Conservation (phyloP, 1,140 invertebrate genomes). For the Condylostylus longicornis region DNA sequence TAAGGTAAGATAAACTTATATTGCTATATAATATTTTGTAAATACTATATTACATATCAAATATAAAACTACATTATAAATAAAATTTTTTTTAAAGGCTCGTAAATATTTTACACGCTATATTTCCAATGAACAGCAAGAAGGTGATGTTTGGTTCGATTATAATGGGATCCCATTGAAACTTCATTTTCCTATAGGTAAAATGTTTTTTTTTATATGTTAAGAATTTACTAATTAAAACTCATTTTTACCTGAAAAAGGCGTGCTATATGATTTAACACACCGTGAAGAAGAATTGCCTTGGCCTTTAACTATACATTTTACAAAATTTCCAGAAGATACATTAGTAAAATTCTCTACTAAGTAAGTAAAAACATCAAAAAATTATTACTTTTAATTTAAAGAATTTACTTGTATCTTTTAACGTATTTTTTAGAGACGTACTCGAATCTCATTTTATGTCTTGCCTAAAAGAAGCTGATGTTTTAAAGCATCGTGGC, state of each 20-base stretch:
- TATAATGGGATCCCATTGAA: slow-evolving; percentile 83
- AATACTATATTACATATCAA: too few relatives aligned
- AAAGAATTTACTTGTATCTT: background rate
- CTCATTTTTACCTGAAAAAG: slow-evolving; percentile 14
- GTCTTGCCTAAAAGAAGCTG: slow-evolving; percentile 93
- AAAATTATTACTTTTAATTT: slow-evolving; percentile 2
- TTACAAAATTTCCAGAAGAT: slow-evolving; percentile 77
- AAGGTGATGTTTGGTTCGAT: slow-evolving; percentile 90
- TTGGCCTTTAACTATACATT: slow-evolving; percentile 91
- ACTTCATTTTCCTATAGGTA: slow-evolving; percentile 92
- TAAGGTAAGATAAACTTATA: slow-evolving; percentile 48
- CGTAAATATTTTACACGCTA: slow-evolving; percentile 72
- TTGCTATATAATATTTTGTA: background rate
- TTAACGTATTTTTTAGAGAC: slow-evolving; percentile 48
- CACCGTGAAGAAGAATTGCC: slow-evolving; percentile 60
- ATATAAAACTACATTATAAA: too few relatives aligned
- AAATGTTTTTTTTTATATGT: background rate
- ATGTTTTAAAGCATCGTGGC: slow-evolving; percentile 85
- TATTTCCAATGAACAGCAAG: slow-evolving; percentile 64
- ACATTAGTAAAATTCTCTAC: slow-evolving; percentile 59
- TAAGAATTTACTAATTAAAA: background rate
- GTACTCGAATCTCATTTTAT: slow-evolving; percentile 86
- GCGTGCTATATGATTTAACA: slow-evolving; percentile 71
- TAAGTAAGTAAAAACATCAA: slow-evolving; percentile 40
- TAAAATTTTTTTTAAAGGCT: slow-evolving; percentile 1